These are phyloP conservation scores for Ceratitis capitata DNA, from an alignment of 1,140 invertebrate species.

Conservation along the genomic window DNA sequence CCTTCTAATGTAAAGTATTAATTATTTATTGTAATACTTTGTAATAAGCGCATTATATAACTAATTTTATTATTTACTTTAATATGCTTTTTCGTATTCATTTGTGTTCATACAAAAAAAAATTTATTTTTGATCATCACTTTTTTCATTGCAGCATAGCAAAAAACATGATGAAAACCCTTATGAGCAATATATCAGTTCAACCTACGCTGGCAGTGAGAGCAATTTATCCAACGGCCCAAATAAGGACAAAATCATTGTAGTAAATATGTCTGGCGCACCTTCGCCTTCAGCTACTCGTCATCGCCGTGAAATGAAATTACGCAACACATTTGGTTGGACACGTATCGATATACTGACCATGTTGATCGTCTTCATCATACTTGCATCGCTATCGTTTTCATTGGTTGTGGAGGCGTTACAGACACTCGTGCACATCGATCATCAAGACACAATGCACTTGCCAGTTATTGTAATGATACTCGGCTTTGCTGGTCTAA, in stretches of 20 bases:
- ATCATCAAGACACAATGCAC: slow-evolving; percentile 76
- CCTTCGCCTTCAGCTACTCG: slow-evolving; percentile 44
- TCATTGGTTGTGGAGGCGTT: slow-evolving; percentile 83
- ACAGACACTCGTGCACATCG: slow-evolving; percentile 81
- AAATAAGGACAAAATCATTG: background rate
- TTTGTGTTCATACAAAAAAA: too few species aligned
- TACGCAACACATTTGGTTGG: slow-evolving; percentile 92
- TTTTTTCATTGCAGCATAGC: slow-evolving; percentile 49
- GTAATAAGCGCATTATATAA: too few species aligned
- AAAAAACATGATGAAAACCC: slow-evolving; percentile 44
- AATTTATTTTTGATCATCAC: background rate
- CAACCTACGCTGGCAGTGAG: slow-evolving; percentile 4
- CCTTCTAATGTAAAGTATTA: too few species aligned
- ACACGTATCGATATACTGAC: slow-evolving; percentile 86
- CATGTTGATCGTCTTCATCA: slow-evolving; percentile 83
- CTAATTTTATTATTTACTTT: too few species aligned
- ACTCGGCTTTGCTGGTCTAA: slow-evolving; percentile 73
- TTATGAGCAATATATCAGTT: background rate
- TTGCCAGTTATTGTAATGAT: slow-evolving; percentile 68
- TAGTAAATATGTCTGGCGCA: background rate
- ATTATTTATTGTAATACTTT: too few species aligned
- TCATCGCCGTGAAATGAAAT: slow-evolving; percentile 69
- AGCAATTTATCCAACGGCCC: background rate
- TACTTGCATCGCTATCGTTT: slow-evolving; percentile 84
- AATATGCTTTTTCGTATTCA: too few species aligned